Evolutionary conservation across 2,888 invertebrate species (phyloP).

Genomic region (Drosophila ezoana): DNA sequence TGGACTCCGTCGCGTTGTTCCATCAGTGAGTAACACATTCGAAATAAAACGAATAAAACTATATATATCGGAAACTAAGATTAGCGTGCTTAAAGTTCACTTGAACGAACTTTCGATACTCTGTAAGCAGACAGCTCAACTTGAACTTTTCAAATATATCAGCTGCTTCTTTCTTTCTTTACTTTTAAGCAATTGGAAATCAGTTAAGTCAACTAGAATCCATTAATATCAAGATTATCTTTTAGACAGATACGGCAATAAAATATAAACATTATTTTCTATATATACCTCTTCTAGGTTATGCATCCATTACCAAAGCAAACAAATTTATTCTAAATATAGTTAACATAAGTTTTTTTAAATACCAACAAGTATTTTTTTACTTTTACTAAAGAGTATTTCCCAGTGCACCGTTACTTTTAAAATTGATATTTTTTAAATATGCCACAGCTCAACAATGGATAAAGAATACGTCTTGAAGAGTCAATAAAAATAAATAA

Average conservation of each 20-base stretch:
- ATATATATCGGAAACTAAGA: conserved; percentile 1
- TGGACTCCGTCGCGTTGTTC: conserved; percentile 1
- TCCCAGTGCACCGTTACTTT: too few relatives aligned
- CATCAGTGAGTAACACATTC: conserved; percentile 15
- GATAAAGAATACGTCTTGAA: background rate
- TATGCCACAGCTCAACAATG: background rate
- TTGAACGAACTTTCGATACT: background rate
- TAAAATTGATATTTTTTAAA: background rate
- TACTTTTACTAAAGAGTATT: background rate
- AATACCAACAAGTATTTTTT: background rate
- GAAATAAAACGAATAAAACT: background rate
- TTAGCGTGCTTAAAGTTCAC: background rate
- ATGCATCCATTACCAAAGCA: too few relatives aligned
- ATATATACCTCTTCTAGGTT: too few relatives aligned
- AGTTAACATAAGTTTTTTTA: too few relatives aligned
- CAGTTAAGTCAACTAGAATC: too few relatives aligned
- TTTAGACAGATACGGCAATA: too few relatives aligned
- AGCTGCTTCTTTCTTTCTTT: background rate
- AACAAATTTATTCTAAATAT: too few relatives aligned
- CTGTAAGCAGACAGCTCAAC: background rate
- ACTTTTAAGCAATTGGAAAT: too few relatives aligned
- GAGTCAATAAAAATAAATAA: background rate
- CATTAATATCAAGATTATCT: too few relatives aligned
- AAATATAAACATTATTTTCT: too few relatives aligned
- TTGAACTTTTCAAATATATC: background rate